These are phyloP conservation scores for cat (Felis catus) DNA, from an alignment of 2,113 vertebrate genomes.

Conservation along the genomic window DNA sequence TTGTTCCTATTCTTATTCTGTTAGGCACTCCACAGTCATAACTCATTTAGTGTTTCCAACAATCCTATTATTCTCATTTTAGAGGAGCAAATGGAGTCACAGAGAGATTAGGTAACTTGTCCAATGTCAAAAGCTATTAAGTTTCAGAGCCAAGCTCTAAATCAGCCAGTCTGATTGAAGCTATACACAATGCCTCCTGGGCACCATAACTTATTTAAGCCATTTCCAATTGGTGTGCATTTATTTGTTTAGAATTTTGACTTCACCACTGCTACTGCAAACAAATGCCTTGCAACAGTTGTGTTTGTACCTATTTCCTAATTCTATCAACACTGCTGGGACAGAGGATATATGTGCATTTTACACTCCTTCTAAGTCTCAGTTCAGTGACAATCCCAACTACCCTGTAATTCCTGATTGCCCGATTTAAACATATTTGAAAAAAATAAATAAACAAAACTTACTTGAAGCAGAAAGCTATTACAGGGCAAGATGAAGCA, in stretches of 20 bases:
- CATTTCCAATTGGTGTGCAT: neutral
- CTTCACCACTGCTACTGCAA: neutral
- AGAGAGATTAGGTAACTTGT: neutral
- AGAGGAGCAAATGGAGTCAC: neutral
- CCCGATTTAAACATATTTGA: neutral
- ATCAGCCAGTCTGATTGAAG: neutral
- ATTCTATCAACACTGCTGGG: neutral
- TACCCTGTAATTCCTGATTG: neutral
- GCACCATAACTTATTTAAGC: neutral
- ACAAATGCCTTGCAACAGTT: neutral
- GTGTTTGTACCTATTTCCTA: conserved; percentile 41
- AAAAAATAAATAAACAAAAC: neutral
- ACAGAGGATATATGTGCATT: conserved; percentile 26
- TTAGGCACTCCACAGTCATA: neutral
- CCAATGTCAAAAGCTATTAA: neutral
- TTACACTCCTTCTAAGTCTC: conserved; percentile 39
- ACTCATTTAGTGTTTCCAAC: neutral
- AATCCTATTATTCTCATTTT: neutral
- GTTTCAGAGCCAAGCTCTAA: neutral
- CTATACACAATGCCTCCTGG: neutral
- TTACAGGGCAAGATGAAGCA: neutral
- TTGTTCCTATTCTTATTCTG: neutral
- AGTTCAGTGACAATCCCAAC: neutral
- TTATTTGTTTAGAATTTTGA: neutral
- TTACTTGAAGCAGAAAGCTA: conserved; percentile 28